These are phyloP conservation scores for Corythornis vintsioides DNA, from an alignment of 2,113 vertebrate genomes.

Conservation along the genomic window DNA sequence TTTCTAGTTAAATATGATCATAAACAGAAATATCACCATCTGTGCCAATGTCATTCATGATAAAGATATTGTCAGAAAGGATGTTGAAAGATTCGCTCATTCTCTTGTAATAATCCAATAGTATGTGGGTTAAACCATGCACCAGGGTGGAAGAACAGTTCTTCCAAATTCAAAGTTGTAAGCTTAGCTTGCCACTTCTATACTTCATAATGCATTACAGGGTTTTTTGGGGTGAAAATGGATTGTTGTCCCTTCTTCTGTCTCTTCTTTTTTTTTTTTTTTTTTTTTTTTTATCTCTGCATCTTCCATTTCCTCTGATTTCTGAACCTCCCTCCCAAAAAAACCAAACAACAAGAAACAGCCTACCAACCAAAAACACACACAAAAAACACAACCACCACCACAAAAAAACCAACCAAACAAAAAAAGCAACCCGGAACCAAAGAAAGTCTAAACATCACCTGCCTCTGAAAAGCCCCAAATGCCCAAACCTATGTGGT, in stretches of 20 bases:
- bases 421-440: too few relatives aligned
- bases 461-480: rapidly evolving
- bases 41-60: constrained; percentile 1
- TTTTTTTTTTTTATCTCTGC: not conserved
- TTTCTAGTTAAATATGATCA: constrained; percentile 26
- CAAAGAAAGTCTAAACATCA: too few relatives aligned
- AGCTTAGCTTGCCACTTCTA: not conserved
- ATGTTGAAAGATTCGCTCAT: not conserved
- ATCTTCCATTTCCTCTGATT: not conserved
- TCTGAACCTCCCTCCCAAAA: rapidly evolving
- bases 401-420: too few relatives aligned
- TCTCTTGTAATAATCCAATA: not conserved
- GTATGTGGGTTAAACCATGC: not conserved
- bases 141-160: not conserved
- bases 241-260: not conserved
- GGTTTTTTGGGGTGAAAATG: not conserved
- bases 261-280: too few relatives aligned
- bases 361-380: too few relatives aligned
- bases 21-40: constrained; percentile 59
- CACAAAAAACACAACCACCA: too few relatives aligned
- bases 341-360: too few relatives aligned
- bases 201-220: not conserved
- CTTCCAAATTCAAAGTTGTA: not conserved
- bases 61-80: constrained; percentile 2
- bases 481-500: not conserved